These are phyloP conservation scores for Pachycephala philippinensis DNA, from an alignment of 2,113 vertebrate species.

Conservation along the genomic window DNA sequence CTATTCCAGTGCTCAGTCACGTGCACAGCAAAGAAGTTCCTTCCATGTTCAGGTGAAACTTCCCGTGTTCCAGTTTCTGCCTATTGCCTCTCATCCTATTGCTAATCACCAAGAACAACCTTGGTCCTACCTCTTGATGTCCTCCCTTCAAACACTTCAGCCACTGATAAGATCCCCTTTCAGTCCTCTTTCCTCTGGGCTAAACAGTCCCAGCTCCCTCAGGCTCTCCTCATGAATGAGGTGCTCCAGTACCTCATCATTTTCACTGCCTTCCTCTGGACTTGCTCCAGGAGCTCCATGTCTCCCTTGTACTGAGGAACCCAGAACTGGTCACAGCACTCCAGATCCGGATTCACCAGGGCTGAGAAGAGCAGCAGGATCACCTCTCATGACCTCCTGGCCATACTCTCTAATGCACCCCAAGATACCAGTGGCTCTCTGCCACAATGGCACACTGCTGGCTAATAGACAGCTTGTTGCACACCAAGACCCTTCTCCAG, in stretches of 20 bases:
- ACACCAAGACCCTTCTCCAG: not conserved
- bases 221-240: not conserved
- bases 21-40: not conserved
- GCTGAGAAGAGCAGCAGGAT: not conserved
- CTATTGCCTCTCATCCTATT: not conserved
- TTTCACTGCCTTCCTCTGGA: not conserved
- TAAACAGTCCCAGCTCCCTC: not conserved
- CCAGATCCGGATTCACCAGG: not conserved
- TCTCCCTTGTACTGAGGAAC: not conserved
- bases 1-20: not conserved
- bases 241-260: not conserved
- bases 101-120: not conserved
- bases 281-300: not conserved
- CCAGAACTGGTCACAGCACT: not conserved
- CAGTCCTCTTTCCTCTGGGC: not conserved
- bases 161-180: not conserved
- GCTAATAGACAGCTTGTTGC: not conserved
- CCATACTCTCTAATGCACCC: not conserved
- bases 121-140: not conserved
- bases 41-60: not conserved
- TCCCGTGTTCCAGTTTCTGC: not conserved
- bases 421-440: not conserved
- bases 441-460: not conserved
- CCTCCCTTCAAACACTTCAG: not conserved
- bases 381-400: not conserved